A percentile compares a stretch with the other conserved stretches of the same genome.
phyloP scores from a whole-genome alignment of 2,797 vertebrate genomes.

The Rhynchotus rufescens region DNA sequence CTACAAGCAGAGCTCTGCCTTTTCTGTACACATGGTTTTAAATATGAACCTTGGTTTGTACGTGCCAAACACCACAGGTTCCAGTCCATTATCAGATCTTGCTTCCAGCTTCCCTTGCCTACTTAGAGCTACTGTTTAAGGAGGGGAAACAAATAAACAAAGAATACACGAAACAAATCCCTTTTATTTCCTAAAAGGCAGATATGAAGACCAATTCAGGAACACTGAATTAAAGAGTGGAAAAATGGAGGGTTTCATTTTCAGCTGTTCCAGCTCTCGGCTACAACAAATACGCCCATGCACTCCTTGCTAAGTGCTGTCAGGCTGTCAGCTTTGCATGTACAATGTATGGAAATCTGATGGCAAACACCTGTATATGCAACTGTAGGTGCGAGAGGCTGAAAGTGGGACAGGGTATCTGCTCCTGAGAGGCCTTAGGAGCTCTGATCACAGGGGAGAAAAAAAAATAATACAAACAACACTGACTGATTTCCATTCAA shows the following conservation, averaged over 20 bases:
- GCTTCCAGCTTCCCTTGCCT: background rate
- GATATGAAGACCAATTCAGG: background rate
- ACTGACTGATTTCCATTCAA: background rate
- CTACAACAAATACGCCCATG: background rate
- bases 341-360: background rate
- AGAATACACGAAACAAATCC: background rate
- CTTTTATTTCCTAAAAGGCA: background rate
- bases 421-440: background rate
- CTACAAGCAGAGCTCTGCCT: background rate
- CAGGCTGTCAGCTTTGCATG: background rate
- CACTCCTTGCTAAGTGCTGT: background rate
- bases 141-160: background rate
- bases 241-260: background rate
- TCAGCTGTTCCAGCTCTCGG: background rate
- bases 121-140: background rate
- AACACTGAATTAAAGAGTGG: constrained; percentile 1
- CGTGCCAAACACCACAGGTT: background rate
- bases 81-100: background rate
- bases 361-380: background rate
- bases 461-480: background rate
- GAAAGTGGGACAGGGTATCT: background rate
- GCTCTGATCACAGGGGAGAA: background rate
- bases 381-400: background rate
- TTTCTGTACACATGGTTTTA: background rate
- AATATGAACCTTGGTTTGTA: background rate